phyloP scores from a whole-genome alignment of 2,113 vertebrate genomes.

The Trachemys scripta region DNA sequence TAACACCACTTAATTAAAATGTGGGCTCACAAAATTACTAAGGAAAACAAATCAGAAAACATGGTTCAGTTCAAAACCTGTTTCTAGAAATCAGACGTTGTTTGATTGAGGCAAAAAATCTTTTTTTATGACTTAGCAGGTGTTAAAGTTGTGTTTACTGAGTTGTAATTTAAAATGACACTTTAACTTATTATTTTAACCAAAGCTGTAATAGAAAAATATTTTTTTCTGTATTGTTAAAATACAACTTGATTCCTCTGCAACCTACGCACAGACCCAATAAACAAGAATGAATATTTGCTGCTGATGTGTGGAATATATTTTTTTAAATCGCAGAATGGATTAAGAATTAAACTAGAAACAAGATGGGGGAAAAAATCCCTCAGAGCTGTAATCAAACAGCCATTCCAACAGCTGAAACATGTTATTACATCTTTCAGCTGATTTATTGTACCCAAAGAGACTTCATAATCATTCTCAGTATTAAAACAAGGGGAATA shows the following conservation, averaged over 20 bases:
- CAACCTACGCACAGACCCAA: constrained; percentile 35
- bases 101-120: not conserved
- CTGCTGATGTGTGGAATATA: constrained; percentile 51
- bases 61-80: not conserved
- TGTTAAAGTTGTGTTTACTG: constrained; percentile 30
- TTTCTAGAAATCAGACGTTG: constrained; percentile 33
- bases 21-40: not conserved
- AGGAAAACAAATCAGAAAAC: not conserved
- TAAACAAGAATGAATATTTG: constrained; percentile 64
- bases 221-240: constrained; percentile 49
- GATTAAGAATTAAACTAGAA: constrained; percentile 76
- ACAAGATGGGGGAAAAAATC: constrained; percentile 65
- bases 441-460: constrained; percentile 83
- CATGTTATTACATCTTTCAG: constrained; percentile 77
- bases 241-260: constrained; percentile 26
- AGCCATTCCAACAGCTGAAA: constrained; percentile 78
- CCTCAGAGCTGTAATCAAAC: constrained; percentile 81
- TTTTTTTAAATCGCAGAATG: constrained; percentile 61
- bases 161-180: constrained; percentile 50
- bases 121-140: constrained; percentile 7
- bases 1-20: not conserved
- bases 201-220: constrained; percentile 42
- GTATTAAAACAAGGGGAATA: constrained; percentile 85
- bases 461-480: constrained; percentile 84
- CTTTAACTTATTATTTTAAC: constrained; percentile 58